Evolutionary conservation across 2,113 vertebrate species (phyloP).

Genomic region (Xerus inauris): DNA sequence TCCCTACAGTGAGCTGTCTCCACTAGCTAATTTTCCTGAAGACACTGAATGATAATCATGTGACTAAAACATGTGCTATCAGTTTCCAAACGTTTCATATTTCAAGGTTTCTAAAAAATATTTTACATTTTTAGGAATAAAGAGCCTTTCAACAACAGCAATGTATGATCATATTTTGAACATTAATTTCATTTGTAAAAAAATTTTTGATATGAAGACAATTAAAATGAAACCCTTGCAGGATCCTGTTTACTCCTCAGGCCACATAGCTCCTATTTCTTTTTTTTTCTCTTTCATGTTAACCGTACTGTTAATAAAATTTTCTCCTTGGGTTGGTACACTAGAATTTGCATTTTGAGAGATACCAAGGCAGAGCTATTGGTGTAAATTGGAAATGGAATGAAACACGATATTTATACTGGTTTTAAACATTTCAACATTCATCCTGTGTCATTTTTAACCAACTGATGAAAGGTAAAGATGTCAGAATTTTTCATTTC

Average conservation of each 20-base stretch:
- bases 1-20: not conserved
- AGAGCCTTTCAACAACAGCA: not conserved
- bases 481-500: constrained; percentile 65
- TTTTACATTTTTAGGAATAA: not conserved
- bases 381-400: constrained; percentile 52
- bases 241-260: not conserved
- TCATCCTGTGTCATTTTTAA: constrained; percentile 53
- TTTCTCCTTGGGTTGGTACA: not conserved
- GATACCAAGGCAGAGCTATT: not conserved
- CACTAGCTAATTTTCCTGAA: not conserved
- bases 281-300: not conserved
- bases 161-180: not conserved
- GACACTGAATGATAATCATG: not conserved
- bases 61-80: not conserved
- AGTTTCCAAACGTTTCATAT: not conserved
- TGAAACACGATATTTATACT: constrained; percentile 50
- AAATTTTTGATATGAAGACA: not conserved
- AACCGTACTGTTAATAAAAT: constrained; percentile 29
- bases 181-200: not conserved
- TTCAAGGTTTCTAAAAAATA: not conserved
- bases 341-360: constrained; percentile 57
- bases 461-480: constrained; percentile 56
- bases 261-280: not conserved
- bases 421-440: constrained; percentile 61
- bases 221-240: not conserved